Base-by-base conservation (phyloP, 2,797 vertebrate species). In the Hypotaenidia okinawae region DNA sequence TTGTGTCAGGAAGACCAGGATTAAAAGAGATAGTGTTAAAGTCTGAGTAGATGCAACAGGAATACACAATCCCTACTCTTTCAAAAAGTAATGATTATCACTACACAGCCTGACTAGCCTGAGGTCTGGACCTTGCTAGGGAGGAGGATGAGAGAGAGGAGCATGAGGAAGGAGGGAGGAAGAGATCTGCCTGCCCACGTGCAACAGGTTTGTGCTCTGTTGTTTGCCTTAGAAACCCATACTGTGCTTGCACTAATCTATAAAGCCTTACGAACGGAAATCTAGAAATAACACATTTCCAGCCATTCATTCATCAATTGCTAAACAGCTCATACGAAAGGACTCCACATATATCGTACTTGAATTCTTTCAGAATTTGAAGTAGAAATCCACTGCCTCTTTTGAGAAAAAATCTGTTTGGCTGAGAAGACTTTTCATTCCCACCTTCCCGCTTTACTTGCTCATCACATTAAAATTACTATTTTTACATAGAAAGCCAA, bases 361-460 rank as follows among this genome's bases (percentile, higher is more conserved):
- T 66, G 21, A 84, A 49, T 70, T 74, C 41, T 49, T 82, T 82
- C 24, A 25, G 28, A 83, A 84, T 90, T 74, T 81, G n/a, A 94
- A 58, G 32, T 16, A 66, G 13, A 79, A 94, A 74, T 68, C 47
- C 68, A 23, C 16, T 69, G 41, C 16, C 67, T 45, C 39, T 75
- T 85, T 54, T 70, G 39, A 69, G 43, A 84, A 49, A 93, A 93
- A 84, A 88, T 21, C 47, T 63, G 9, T 45, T 66, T 52, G 47
- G 43, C 39, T 87, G 61, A 39, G 43, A 58, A 7, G 45, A 33
- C 18, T 93, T 61, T 41, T 82, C 61, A 86, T 84, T 94, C 87
- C 49, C 28, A 91, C 89, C 89, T 86, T 84, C 74, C 76, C 43
- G 11, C 59, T 94, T 93, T 94, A 93, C 79, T 94, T 89, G 85